Percentiles rank a stretch among this genome's conserved stretches.
These are phyloP conservation scores for Onychostruthus taczanowskii DNA, from an alignment of 2,113 vertebrate genomes.

Conservation along the genomic window DNA sequence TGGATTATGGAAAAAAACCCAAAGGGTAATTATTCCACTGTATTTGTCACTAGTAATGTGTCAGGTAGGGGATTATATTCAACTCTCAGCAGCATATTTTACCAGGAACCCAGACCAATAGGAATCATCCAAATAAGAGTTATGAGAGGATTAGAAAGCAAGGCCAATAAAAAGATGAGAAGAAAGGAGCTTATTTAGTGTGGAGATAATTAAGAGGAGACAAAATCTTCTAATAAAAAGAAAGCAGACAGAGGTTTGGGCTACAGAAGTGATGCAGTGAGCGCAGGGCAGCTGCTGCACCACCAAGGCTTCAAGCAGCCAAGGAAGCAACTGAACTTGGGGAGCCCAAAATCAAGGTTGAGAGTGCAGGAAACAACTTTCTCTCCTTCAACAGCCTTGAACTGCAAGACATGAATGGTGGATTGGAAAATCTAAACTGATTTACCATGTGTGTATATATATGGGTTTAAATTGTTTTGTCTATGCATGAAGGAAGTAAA, in stretches of 20 bases:
- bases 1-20: background rate
- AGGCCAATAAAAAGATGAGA: background rate
- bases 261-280: background rate
- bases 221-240: background rate
- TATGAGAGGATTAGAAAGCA: background rate
- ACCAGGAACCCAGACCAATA: background rate
- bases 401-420: accelerated
- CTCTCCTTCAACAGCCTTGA: background rate
- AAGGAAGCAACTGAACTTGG: background rate
- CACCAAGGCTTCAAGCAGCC: background rate
- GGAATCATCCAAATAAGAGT: background rate
- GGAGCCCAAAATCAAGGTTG: background rate
- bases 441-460: background rate
- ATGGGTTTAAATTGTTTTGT: background rate
- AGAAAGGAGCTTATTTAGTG: background rate
- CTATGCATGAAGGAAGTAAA: background rate
- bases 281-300: background rate
- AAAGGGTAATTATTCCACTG: background rate
- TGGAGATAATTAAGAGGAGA: background rate
- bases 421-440: background rate
- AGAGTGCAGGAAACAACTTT: background rate
- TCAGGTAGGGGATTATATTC: background rate
- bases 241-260: background rate
- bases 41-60: background rate
- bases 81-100: background rate